Percentiles rank a stretch among this genome's conserved stretches.
These are phyloP conservation scores for Aplodontia rufa DNA, from an alignment of 2,113 vertebrate species.

Conservation along the genomic window DNA sequence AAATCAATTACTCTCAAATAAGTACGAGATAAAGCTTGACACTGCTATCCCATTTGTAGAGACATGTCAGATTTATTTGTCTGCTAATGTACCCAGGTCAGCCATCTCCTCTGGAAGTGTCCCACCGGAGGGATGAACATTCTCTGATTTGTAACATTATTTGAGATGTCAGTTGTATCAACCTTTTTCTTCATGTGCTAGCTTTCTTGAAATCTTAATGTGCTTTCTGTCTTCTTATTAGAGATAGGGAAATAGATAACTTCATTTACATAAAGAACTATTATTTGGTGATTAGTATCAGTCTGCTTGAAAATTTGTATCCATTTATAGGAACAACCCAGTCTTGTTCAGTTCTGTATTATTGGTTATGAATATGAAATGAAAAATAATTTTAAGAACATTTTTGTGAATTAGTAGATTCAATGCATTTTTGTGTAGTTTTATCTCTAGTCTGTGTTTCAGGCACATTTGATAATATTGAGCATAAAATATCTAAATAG, in stretches of 20 bases:
- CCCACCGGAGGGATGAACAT: slow-evolving; percentile 41
- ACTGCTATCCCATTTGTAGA: slow-evolving; percentile 13
- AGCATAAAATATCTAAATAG: not conserved
- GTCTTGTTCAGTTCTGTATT: not conserved
- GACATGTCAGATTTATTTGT: not conserved
- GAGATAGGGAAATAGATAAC: not conserved
- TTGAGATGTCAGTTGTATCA: not conserved
- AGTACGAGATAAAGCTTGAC: not conserved
- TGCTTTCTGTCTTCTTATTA: not conserved
- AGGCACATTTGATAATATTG: not conserved
- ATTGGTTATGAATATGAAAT: not conserved
- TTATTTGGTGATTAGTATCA: slow-evolving; percentile 57
- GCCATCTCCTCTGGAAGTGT: slow-evolving; percentile 3
- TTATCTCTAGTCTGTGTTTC: not conserved
- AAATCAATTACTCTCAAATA: not conserved
- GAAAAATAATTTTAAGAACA: not conserved
- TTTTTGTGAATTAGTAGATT: not conserved
- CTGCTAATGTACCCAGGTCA: slow-evolving; percentile 40
- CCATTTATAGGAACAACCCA: slow-evolving; percentile 47
- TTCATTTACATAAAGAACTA: slow-evolving; percentile 35
- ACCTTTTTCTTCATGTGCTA: not conserved
- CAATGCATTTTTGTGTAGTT: not conserved
- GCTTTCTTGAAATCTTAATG: slow-evolving; percentile 23
- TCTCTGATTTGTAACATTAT: slow-evolving; percentile 41
- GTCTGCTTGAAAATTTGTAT: slow-evolving; percentile 38